A percentile compares a stretch with the other conserved stretches of the same genome.
phyloP scores from a whole-genome alignment of 1,140 invertebrate genomes.

The Trichonephila clavipes region DNA sequence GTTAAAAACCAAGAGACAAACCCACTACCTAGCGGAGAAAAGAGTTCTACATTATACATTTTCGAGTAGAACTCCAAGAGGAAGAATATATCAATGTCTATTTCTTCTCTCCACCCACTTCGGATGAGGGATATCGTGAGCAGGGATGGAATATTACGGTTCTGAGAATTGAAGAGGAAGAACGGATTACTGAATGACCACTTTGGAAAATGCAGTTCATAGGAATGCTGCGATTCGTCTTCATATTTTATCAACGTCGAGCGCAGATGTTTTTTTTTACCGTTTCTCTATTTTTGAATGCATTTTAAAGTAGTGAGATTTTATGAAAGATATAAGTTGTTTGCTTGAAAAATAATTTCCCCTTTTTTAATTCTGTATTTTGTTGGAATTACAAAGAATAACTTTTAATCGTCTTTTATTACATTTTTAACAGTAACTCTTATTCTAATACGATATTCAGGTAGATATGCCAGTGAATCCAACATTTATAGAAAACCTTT shows the following conservation, averaged over 20 bases:
- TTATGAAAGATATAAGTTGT: neutral
- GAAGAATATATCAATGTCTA: conserved; percentile 56
- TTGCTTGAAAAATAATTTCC: neutral
- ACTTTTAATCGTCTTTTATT: too few relatives aligned
- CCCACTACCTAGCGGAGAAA: neutral
- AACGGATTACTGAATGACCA: conserved; percentile 53
- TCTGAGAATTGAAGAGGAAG: conserved; percentile 41
- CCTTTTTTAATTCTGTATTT: neutral
- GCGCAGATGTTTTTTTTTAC: too few relatives aligned
- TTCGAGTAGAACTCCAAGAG: conserved; percentile 24
- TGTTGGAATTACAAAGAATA: too few relatives aligned
- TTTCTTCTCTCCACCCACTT: conserved; percentile 2
- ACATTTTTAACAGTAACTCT: too few relatives aligned
- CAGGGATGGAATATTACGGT: conserved; percentile 3
- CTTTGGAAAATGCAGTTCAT: conserved; percentile 42
- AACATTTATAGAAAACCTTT: too few relatives aligned
- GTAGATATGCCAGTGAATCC: too few relatives aligned
- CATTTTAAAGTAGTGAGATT: neutral
- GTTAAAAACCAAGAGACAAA: conserved; percentile 34
- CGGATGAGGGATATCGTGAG: neutral
- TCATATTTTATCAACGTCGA: neutral
- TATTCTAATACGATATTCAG: too few relatives aligned
- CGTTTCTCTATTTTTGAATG: neutral
- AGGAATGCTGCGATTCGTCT: neutral
- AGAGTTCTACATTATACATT: conserved; percentile 69